Evolutionary conservation across 2,797 vertebrate genomes (phyloP).

Genomic region (Dermochelys coriacea): DNA sequence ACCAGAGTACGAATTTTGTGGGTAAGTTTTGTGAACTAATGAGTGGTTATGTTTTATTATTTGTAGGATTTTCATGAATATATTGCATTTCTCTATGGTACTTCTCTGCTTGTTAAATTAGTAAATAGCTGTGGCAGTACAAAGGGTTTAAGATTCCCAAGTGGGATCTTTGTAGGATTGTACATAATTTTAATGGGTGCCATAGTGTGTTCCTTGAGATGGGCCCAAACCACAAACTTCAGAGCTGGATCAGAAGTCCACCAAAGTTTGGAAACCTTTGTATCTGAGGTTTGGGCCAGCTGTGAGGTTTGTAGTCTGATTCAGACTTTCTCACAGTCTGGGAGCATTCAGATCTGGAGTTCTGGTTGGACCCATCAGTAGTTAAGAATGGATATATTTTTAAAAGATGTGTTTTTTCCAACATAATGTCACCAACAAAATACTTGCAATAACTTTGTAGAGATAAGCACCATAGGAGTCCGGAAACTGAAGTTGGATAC

Average conservation of each 20-base stretch:
- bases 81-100: neutral
- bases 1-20: neutral
- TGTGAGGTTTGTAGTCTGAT: neutral
- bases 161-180: neutral
- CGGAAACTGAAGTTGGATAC: neutral
- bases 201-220: neutral
- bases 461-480: neutral
- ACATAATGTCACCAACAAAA: neutral
- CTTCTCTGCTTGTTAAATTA: neutral
- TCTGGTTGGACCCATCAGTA: neutral
- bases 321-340: neutral
- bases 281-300: neutral
- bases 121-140: neutral
- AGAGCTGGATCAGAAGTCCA: neutral
- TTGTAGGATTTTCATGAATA: neutral
- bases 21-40: neutral
- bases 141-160: neutral
- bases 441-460: rapidly evolving
- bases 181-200: neutral
- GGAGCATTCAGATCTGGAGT: neutral
- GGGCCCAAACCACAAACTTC: neutral
- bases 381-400: neutral
- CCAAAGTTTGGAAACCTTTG: neutral
- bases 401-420: neutral
- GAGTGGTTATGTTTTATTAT: neutral